These are phyloP conservation scores for Anarhynchus alexandrinus DNA, from an alignment of 2,113 vertebrate genomes.

Conservation along the genomic window DNA sequence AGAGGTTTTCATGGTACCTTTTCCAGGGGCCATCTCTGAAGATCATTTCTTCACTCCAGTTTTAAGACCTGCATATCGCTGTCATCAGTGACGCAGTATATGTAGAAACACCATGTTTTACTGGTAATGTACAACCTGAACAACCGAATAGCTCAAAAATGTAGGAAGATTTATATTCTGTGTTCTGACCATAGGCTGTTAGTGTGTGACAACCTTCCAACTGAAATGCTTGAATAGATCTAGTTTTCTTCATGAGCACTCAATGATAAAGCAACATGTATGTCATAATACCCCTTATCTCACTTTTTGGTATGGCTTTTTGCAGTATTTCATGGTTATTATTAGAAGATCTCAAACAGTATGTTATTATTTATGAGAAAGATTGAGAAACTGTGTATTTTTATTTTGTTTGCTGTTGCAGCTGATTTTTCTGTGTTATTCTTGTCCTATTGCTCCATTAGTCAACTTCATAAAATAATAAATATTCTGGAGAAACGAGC, in stretches of 20 bases:
- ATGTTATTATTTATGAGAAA: constrained; percentile 22
- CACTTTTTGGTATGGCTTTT: background rate
- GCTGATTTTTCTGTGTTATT: background rate
- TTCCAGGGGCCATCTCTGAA: background rate
- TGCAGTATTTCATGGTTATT: constrained; percentile 39
- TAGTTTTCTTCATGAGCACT: constrained; percentile 39
- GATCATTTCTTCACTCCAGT: background rate
- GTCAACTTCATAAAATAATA: constrained; percentile 6
- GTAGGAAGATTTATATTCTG: background rate
- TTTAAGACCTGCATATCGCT: background rate
- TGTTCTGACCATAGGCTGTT: constrained; percentile 17
- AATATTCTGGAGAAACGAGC: background rate
- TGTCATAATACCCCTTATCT: constrained; percentile 24
- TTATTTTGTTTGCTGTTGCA: constrained; percentile 9
- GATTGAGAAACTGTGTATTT: background rate
- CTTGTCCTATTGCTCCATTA: background rate
- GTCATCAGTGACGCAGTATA: background rate
- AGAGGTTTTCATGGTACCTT: background rate
- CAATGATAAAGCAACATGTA: constrained; percentile 36
- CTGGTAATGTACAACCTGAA: background rate
- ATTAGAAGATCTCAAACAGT: constrained; percentile 1
- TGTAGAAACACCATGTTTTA: background rate
- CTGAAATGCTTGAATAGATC: constrained; percentile 37
- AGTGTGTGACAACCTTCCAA: constrained; percentile 30
- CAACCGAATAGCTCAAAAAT: constrained; percentile 10